These are phyloP conservation scores for Sphecodes monilicornis DNA, from an alignment of 2,888 invertebrate species.

Conservation along the genomic window DNA sequence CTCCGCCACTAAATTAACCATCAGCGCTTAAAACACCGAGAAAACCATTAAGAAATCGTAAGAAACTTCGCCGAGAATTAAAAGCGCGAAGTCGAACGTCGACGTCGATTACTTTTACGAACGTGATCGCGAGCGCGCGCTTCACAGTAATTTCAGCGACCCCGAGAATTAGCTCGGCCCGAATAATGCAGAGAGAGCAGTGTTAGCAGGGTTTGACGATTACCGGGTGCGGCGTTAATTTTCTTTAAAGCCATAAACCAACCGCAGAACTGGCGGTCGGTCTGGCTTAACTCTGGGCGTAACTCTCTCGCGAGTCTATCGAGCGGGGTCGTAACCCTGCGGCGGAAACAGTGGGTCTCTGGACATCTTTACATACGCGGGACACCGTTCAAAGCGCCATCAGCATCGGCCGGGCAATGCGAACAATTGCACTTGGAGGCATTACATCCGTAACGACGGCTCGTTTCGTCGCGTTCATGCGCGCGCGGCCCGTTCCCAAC, in stretches of 20 bases:
- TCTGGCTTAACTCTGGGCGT: constrained; percentile 5
- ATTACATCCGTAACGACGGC: constrained; percentile 28
- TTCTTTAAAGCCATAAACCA: constrained; percentile 18
- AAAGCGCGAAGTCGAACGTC: not conserved
- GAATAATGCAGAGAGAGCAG: not conserved
- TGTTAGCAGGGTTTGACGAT: not conserved
- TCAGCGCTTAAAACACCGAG: not conserved
- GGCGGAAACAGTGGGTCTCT: constrained; percentile 7
- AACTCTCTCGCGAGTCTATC: constrained; percentile 29
- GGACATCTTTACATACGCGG: constrained; percentile 43
- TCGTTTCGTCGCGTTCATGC: constrained; percentile 36
- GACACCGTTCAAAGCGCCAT: constrained; percentile 23
- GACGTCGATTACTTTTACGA: not conserved
- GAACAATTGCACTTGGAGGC: constrained; percentile 52
- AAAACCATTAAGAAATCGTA: not conserved
- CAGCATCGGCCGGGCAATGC: constrained; percentile 17
- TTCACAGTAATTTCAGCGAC: not conserved
- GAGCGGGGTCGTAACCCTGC: constrained; percentile 26
- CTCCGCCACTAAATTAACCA: not conserved
- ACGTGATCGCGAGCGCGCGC: not conserved
- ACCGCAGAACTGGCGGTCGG: not conserved
- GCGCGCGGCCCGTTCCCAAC: not conserved
- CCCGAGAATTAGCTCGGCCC: not conserved
- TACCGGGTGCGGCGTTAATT: not conserved
- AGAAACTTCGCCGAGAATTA: not conserved